A percentile compares a stretch with the other conserved stretches of the same genome.
phyloP scores from a whole-genome alignment of 2,797 vertebrate species.

The Cephalopachus bancanus region DNA sequence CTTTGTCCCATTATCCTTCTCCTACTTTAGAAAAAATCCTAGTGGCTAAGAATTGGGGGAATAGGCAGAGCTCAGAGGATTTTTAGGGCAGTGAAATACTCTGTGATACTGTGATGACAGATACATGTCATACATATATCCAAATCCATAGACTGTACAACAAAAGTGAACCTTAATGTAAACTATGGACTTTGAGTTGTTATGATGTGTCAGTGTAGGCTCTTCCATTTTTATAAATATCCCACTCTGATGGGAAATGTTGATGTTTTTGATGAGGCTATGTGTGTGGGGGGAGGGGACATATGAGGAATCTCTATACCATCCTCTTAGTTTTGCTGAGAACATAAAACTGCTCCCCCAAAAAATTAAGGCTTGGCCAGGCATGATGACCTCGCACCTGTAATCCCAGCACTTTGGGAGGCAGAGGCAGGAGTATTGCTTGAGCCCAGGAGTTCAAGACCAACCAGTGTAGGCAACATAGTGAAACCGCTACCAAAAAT shows the following conservation, averaged over 20 bases:
- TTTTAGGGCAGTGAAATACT: not conserved
- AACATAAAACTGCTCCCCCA: not conserved
- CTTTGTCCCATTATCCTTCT: conserved; percentile 25
- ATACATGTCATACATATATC: not conserved
- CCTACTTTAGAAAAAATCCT: conserved; percentile 4
- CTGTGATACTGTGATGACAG: not conserved
- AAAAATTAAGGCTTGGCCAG: too few relatives aligned
- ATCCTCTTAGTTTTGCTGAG: not conserved
- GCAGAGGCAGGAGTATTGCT: too few relatives aligned
- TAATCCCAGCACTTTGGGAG: too few relatives aligned
- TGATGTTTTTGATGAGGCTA: not conserved
- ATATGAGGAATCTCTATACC: not conserved
- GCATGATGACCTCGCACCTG: too few relatives aligned
- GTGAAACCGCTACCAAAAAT: too few relatives aligned
- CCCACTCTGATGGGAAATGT: not conserved
- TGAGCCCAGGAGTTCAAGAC: too few relatives aligned
- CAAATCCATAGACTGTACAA: not conserved
- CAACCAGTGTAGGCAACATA: too few relatives aligned
- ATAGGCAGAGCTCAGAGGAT: not conserved
- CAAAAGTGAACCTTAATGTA: not conserved
- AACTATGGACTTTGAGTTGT: not conserved
- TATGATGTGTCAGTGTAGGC: not conserved
- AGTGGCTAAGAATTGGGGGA: not conserved
- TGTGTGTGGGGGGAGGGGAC: too few relatives aligned
- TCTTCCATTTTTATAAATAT: not conserved